Percentiles rank a stretch among this genome's conserved stretches.
Conservation (phyloP, 2,888 invertebrate genomes). For the Dynastes hyllus region DNA sequence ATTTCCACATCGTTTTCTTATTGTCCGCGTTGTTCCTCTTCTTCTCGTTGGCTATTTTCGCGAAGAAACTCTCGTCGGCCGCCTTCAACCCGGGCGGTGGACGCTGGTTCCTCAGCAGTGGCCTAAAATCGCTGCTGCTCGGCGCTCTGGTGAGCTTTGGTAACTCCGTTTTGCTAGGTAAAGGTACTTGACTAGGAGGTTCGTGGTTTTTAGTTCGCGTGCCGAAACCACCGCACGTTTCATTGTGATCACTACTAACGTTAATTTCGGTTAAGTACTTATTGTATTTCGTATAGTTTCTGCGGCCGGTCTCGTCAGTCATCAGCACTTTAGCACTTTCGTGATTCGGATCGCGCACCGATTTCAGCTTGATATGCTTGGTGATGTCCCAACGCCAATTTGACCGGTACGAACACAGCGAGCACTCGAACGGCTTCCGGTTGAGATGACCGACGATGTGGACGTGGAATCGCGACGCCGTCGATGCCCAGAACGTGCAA, state of each 20-base stretch:
- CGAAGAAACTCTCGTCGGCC: constrained; percentile 73
- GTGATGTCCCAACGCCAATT: constrained; percentile 99
- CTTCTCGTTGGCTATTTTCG: constrained; percentile 65
- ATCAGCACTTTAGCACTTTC: constrained; percentile 87
- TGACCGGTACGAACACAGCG: constrained; percentile 92
- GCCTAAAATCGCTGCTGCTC: constrained; percentile 62
- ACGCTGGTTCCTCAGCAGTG: constrained; percentile 63
- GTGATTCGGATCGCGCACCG: constrained; percentile 88
- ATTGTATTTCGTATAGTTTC: constrained; percentile 95
- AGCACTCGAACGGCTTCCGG: constrained; percentile 96
- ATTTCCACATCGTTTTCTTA: constrained; percentile 89
- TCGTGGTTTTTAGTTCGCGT: constrained; percentile 66
- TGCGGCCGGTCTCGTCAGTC: constrained; percentile 92
- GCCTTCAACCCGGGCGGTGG: constrained; percentile 77
- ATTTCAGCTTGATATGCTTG: constrained; percentile 94
- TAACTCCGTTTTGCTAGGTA: constrained; percentile 59
- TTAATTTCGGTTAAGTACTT: constrained; percentile 83
- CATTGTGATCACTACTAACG: constrained; percentile 62
- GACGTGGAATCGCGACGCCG: constrained; percentile 93
- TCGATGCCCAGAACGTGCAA: constrained; percentile 94
- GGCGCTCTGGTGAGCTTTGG: constrained; percentile 61
- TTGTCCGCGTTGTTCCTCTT: constrained; percentile 73
- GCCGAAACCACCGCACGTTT: constrained; percentile 69
- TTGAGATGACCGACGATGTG: constrained; percentile 95
- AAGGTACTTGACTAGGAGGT: constrained; percentile 50